A percentile compares a stretch with the other conserved stretches of the same genome.
Evolutionary conservation across 2,888 invertebrate species (phyloP).

Genomic region (Antitype chi): DNA sequence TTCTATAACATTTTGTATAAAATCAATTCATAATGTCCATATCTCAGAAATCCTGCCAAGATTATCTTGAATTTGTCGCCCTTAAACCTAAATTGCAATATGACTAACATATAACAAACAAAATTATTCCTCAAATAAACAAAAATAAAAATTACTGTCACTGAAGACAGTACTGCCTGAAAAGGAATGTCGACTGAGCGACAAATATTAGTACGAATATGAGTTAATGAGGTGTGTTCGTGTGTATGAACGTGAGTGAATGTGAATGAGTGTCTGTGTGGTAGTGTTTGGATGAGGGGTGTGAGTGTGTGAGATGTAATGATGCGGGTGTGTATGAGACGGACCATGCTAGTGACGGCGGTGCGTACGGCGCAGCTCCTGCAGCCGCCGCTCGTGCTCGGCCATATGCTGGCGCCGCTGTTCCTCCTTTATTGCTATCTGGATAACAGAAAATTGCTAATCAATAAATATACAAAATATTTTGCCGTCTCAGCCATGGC

Average conservation of each 20-base stretch:
- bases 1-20: slow-evolving; percentile 90
- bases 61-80: slow-evolving; percentile 75
- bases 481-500: slow-evolving; percentile 39
- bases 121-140: slow-evolving; percentile 76
- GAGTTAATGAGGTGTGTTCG: slow-evolving; percentile 53
- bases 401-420: slow-evolving; percentile 96
- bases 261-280: slow-evolving; percentile 45
- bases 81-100: slow-evolving; percentile 76
- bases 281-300: slow-evolving; percentile 46
- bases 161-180: slow-evolving; percentile 79
- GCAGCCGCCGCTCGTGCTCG: slow-evolving; percentile 95
- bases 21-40: slow-evolving; percentile 82
- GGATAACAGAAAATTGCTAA: slow-evolving; percentile 67
- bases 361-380: slow-evolving; percentile 92
- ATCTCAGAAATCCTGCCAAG: slow-evolving; percentile 65
- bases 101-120: slow-evolving; percentile 77
- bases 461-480: slow-evolving; percentile 12
- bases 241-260: slow-evolving; percentile 52
- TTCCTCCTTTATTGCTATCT: slow-evolving; percentile 97
- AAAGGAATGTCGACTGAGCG: slow-evolving; percentile 80
- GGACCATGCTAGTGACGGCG: slow-evolving; percentile 90
- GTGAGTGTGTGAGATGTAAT: slow-evolving; percentile 59
- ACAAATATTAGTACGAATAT: slow-evolving; percentile 73
- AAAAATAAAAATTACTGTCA: slow-evolving; percentile 71
- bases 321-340: slow-evolving; percentile 77